Percentiles rank a stretch among this genome's conserved stretches.
Evolutionary conservation across 1,140 invertebrate species (phyloP).

Genomic region (Drosophila teissieri): DNA sequence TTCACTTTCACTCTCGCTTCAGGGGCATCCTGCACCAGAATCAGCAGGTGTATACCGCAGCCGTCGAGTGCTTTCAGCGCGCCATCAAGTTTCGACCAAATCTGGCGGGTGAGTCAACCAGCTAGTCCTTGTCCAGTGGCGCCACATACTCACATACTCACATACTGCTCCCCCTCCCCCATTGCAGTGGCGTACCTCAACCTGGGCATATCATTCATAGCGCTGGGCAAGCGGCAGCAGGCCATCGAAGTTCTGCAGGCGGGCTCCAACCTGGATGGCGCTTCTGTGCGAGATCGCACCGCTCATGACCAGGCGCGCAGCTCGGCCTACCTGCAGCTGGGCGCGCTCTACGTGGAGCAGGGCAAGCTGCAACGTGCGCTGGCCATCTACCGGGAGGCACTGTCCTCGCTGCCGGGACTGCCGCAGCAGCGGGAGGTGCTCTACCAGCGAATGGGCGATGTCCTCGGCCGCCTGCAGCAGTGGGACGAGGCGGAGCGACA

Average conservation of each 20-base stretch:
- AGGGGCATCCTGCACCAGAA: slow-evolving; percentile 97
- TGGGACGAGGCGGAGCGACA: slow-evolving; percentile 93
- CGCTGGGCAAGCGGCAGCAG: slow-evolving; percentile 92
- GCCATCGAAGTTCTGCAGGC: slow-evolving; percentile 92
- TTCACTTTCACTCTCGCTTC: slow-evolving; percentile 85
- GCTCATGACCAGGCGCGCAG: slow-evolving; percentile 95
- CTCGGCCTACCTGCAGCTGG: slow-evolving; percentile 95
- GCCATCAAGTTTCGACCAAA: slow-evolving; percentile 97
- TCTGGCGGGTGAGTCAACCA: slow-evolving; percentile 93
- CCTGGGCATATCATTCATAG: slow-evolving; percentile 93
- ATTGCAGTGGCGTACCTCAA: slow-evolving; percentile 96
- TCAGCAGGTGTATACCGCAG: slow-evolving; percentile 93
- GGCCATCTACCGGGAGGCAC: slow-evolving; percentile 94
- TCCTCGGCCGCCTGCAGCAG: slow-evolving; percentile 91
- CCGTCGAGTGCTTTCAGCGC: slow-evolving; percentile 95
- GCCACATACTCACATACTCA: too few species aligned
- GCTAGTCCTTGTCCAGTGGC: neutral
- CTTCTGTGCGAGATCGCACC: slow-evolving; percentile 93
- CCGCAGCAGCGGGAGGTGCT: slow-evolving; percentile 90
- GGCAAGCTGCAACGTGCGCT: slow-evolving; percentile 93
- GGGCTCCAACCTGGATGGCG: slow-evolving; percentile 93
- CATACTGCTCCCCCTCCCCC: neutral
- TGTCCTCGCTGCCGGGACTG: slow-evolving; percentile 91
- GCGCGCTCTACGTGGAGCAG: slow-evolving; percentile 94
- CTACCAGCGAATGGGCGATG: slow-evolving; percentile 88